phyloP scores from a whole-genome alignment of 1,140 invertebrate species.

The Copidosoma floridanum region DNA sequence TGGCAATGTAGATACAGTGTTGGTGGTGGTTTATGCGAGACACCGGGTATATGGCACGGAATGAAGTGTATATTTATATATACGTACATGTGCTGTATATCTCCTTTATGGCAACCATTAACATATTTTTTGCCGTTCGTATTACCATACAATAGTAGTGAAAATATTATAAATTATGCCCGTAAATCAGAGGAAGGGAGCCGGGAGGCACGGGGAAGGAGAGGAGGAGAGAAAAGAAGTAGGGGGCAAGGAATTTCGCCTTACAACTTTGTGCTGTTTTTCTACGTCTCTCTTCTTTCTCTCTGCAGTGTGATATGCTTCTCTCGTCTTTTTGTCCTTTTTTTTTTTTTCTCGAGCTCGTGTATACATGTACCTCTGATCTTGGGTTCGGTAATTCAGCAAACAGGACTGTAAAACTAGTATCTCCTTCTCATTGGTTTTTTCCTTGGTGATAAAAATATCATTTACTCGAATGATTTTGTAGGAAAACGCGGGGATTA shows the following conservation, averaged over 20 bases:
- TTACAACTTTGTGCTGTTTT: slow-evolving; percentile 13
- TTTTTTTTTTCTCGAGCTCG: slow-evolving; percentile 21
- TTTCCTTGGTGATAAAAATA: no score
- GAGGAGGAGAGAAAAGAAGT: slow-evolving; percentile 4
- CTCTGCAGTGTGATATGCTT: no score
- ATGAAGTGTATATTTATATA: slow-evolving; percentile 51
- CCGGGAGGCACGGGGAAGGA: neutral
- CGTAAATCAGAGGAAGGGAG: slow-evolving; percentile 46
- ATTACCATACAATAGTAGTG: slow-evolving; percentile 56
- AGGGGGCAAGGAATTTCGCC: slow-evolving; percentile 32
- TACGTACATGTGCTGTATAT: slow-evolving; percentile 54
- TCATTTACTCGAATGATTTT: no score
- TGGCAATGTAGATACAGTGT: slow-evolving; percentile 17
- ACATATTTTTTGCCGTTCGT: slow-evolving; percentile 54
- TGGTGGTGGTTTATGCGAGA: slow-evolving; percentile 41
- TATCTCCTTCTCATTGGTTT: neutral
- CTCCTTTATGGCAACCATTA: slow-evolving; percentile 56
- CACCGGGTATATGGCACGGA: slow-evolving; percentile 48
- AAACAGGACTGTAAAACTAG: neutral
- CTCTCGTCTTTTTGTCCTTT: slow-evolving; percentile 17
- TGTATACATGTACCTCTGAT: neutral
- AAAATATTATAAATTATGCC: slow-evolving; percentile 56
- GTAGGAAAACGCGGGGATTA: no score
- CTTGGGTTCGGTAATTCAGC: neutral
- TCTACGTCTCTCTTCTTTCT: neutral